A percentile compares a stretch with the other conserved stretches of the same genome.
Conservation (phyloP, 2,113 vertebrate genomes). For the Vimba vimba region DNA sequence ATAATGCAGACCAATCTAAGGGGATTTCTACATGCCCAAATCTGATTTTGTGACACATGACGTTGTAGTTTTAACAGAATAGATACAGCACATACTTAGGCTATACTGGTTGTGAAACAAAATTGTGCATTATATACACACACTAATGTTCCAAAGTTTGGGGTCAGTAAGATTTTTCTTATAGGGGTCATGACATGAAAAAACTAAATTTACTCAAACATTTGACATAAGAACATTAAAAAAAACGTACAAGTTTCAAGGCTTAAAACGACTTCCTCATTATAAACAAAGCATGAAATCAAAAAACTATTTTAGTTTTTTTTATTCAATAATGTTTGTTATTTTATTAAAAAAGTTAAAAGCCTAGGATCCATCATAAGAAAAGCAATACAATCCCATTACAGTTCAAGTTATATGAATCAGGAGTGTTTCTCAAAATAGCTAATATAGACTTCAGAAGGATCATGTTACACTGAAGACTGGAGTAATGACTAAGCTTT, state of each 20-base stretch:
- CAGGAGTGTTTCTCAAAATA: not conserved
- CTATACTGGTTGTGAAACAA: not conserved
- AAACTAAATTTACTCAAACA: no score
- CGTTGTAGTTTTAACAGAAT: not conserved
- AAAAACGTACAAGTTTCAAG: no score
- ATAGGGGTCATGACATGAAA: no score
- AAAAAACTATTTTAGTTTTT: no score
- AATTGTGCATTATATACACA: not conserved
- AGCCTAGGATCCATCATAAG: no score
- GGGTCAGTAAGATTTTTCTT: not conserved
- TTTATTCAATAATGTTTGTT: no score
- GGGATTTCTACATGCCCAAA: conserved; percentile 28
- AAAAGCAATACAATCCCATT: not conserved
- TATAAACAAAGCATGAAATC: no score
- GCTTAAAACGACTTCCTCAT: no score
- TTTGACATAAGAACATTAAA: no score
- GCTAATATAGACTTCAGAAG: not conserved
- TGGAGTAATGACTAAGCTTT: not conserved
- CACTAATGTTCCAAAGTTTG: not conserved
- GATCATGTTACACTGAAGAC: not conserved
- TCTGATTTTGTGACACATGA: not conserved
- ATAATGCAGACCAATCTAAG: not conserved
- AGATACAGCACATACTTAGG: not conserved
- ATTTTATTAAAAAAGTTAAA: no score
- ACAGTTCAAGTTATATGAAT: not conserved